These are phyloP conservation scores for Calyptommatus sinebrachiatus DNA, from an alignment of 2,113 vertebrate genomes.

Conservation along the genomic window DNA sequence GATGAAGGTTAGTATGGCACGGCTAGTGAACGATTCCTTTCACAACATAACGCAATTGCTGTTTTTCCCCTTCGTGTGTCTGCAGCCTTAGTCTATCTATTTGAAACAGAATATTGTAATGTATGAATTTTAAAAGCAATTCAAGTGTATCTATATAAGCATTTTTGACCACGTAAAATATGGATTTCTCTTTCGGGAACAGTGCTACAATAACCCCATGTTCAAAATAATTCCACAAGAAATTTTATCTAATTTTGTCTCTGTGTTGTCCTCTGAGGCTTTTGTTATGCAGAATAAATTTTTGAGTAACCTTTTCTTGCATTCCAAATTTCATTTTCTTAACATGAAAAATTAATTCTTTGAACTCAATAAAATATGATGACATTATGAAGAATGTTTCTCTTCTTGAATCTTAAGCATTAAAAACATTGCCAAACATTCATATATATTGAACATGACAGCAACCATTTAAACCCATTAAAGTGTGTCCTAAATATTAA, in stretches of 20 bases:
- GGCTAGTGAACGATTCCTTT: no score
- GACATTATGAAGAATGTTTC: slow-evolving; percentile 1
- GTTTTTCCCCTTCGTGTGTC: not conserved
- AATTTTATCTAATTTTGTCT: not conserved
- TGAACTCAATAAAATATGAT: slow-evolving; percentile 31
- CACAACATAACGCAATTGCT: no score
- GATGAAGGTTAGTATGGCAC: no score
- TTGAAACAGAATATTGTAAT: slow-evolving; percentile 22
- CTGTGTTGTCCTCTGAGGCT: not conserved
- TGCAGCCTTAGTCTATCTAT: not conserved
- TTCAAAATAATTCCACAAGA: slow-evolving; percentile 13
- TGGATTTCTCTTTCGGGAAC: not conserved
- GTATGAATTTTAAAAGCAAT: slow-evolving; percentile 28
- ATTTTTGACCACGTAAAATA: not conserved
- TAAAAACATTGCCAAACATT: slow-evolving; percentile 22
- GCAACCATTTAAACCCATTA: slow-evolving; percentile 34
- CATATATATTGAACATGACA: slow-evolving; percentile 29
- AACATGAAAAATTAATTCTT: slow-evolving; percentile 32
- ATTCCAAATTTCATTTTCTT: slow-evolving; percentile 22
- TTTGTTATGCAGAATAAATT: slow-evolving; percentile 12
- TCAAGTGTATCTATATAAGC: slow-evolving; percentile 10
- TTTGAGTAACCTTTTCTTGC: slow-evolving; percentile 15
- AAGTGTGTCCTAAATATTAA: slow-evolving; percentile 38
- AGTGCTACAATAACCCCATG: not conserved
- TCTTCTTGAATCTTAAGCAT: not conserved